Conservation (phyloP, 2,797 vertebrate species). For the Lutjanus argentimaculatus region DNA sequence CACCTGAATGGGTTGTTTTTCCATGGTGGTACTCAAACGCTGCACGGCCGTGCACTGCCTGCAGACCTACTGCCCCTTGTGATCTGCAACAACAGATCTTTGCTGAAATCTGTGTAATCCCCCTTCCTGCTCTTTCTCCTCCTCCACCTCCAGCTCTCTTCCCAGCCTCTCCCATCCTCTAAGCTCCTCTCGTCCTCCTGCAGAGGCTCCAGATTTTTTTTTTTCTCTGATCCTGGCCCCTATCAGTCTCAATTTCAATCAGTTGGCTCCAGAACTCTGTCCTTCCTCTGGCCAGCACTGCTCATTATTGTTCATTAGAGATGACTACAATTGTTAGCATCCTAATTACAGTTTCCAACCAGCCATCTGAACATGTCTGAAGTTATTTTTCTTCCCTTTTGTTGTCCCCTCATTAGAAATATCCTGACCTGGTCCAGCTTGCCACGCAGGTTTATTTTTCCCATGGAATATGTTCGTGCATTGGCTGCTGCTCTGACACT, state of each 20-base stretch:
- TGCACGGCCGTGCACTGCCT: not conserved
- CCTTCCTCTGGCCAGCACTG: slow-evolving; percentile 39
- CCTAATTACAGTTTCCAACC: slow-evolving; percentile 55
- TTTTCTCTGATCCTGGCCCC: not conserved
- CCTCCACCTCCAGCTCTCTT: not conserved
- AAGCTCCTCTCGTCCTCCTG: not conserved
- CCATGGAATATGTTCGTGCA: slow-evolving; percentile 3
- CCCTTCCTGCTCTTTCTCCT: not conserved
- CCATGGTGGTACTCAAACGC: not conserved
- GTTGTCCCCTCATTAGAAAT: slow-evolving; percentile 33
- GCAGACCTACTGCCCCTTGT: not conserved
- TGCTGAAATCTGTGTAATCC: slow-evolving; percentile 26
- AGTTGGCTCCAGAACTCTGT: slow-evolving; percentile 35
- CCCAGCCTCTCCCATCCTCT: slow-evolving; percentile 9
- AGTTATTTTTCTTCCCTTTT: slow-evolving; percentile 8
- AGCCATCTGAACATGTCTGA: slow-evolving; percentile 18
- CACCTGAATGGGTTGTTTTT: slow-evolving; percentile 19
- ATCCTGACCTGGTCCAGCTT: slow-evolving; percentile 22
- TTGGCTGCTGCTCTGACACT: not conserved
- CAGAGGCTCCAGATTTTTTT: not conserved
- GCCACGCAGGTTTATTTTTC: slow-evolving; percentile 6
- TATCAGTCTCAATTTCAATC: slow-evolving; percentile 43
- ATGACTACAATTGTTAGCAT: slow-evolving; percentile 55
- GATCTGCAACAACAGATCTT: slow-evolving; percentile 33
- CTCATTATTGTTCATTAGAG: slow-evolving; percentile 67